Conservation (phyloP, 1,140 invertebrate genomes). For the Goniozus legneri region DNA sequence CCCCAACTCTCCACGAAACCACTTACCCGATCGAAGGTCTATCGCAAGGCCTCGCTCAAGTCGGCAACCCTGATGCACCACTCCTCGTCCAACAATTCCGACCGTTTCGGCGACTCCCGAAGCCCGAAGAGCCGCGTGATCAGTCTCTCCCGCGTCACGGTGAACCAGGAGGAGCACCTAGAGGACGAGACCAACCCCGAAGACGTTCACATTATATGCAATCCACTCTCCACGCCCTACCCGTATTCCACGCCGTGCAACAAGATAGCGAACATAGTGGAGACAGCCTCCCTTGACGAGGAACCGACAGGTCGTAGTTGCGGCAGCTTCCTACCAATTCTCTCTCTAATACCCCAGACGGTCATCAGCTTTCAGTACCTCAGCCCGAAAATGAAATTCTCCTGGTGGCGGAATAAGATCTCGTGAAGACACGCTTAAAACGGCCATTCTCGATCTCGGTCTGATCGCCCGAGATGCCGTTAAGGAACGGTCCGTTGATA, state of each 20-base stretch:
- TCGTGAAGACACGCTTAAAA: constrained; percentile 60
- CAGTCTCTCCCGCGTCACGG: neutral
- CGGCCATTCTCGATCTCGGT: too few relatives aligned
- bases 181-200: constrained; percentile 21
- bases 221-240: constrained; percentile 38
- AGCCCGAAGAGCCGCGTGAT: too few relatives aligned
- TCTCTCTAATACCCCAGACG: constrained; percentile 46
- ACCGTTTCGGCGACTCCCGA: neutral
- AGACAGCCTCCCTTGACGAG: constrained; percentile 23
- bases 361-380: constrained; percentile 52
- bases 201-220: constrained; percentile 40
- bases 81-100: neutral
- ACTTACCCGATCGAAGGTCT: constrained; percentile 42
- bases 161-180: neutral
- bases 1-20: constrained; percentile 34
- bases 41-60: constrained; percentile 44
- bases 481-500: too few relatives aligned
- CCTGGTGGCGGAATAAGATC: constrained; percentile 67
- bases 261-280: constrained; percentile 16
- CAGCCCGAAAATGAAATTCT: constrained; percentile 60
- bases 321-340: constrained; percentile 49
- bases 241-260: constrained; percentile 39
- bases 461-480: neutral
- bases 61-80: constrained; percentile 14
- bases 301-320: constrained; percentile 41